Evolutionary conservation across 2,113 vertebrate species (phyloP).

Genomic region (Panthera tigris): DNA sequence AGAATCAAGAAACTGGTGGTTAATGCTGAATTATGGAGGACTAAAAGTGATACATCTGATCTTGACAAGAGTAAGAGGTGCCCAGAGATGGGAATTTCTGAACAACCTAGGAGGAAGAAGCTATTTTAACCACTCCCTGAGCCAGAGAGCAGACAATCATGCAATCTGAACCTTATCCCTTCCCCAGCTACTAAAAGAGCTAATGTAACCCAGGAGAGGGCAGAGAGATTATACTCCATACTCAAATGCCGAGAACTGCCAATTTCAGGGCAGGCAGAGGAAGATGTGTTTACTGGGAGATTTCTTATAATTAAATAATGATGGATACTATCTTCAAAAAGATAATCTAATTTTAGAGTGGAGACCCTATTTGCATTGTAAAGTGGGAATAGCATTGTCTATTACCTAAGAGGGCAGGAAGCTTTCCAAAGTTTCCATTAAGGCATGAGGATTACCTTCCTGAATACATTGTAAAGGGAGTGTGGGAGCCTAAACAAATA

Average conservation of each 20-base stretch:
- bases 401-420: background rate
- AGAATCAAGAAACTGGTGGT: background rate
- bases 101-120: background rate
- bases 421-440: background rate
- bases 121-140: background rate
- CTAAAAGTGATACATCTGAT: background rate
- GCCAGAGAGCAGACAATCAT: no score
- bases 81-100: background rate
- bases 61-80: background rate
- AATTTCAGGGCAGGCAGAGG: background rate
- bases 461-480: background rate
- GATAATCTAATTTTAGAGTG: background rate
- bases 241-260: background rate
- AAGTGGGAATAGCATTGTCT: background rate
- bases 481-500: background rate
- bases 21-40: background rate
- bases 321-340: background rate
- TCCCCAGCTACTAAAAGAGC: background rate
- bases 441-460: background rate
- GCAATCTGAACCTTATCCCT: background rate
- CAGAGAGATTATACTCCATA: background rate
- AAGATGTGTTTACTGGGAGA: background rate
- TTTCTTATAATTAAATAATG: background rate
- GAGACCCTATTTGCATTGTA: background rate
- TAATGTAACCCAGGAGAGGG: background rate